Percentiles rank a stretch among this genome's conserved stretches.
Evolutionary conservation across 2,888 invertebrate genomes (phyloP).

Genomic region (Anarsia innoxiella): DNA sequence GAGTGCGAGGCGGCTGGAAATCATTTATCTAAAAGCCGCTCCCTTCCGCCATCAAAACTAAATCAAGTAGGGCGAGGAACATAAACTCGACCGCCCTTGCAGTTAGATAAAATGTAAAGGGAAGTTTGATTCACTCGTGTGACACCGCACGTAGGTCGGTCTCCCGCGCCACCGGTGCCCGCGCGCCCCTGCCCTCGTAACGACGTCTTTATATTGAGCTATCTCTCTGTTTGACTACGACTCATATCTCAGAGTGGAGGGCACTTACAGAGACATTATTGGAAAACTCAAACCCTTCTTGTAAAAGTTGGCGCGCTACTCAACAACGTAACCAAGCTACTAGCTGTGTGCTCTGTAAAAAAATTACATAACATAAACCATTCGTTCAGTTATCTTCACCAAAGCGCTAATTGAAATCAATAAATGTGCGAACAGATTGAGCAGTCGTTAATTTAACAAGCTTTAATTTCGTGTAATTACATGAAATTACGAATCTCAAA

Average conservation of each 20-base stretch:
- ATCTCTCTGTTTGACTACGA: slow-evolving; percentile 65
- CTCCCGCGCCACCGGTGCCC: slow-evolving; percentile 15
- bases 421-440: slow-evolving; percentile 2
- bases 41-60: slow-evolving; percentile 71
- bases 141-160: slow-evolving; percentile 46
- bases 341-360: too few species aligned
- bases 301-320: slow-evolving; percentile 21
- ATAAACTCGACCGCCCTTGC: slow-evolving; percentile 70
- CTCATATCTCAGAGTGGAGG: slow-evolving; percentile 56
- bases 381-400: too few species aligned
- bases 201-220: slow-evolving; percentile 60
- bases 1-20: slow-evolving; percentile 37
- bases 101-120: slow-evolving; percentile 70
- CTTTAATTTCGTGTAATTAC: slow-evolving; percentile 10
- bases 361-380: too few species aligned
- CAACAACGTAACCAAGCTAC: slow-evolving; percentile 5
- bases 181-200: slow-evolving; percentile 39
- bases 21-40: slow-evolving; percentile 70
- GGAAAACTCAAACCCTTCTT: slow-evolving; percentile 50
- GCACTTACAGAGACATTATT: slow-evolving; percentile 59
- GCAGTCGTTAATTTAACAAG: slow-evolving; percentile 7
- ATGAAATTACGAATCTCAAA: slow-evolving; percentile 22
- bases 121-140: slow-evolving; percentile 69
- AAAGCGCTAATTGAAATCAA: slow-evolving; percentile 7
- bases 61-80: slow-evolving; percentile 68